These are phyloP conservation scores for Gymnothorax reevesii DNA, from an alignment of 2,797 vertebrate species.

Conservation along the genomic window DNA sequence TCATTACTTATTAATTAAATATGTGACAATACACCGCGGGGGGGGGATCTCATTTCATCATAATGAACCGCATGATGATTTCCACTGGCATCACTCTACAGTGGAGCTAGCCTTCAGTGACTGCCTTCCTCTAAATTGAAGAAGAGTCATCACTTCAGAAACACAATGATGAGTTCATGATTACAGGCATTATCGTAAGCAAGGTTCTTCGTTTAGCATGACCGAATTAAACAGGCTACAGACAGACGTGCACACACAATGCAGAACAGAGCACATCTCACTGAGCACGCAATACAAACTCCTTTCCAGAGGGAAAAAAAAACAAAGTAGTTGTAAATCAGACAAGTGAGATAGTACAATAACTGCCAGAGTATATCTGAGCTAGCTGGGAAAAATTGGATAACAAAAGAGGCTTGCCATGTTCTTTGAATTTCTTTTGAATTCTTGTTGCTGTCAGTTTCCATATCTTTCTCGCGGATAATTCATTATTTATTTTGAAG, in stretches of 20 bases:
- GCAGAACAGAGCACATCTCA: not conserved
- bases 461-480: not conserved
- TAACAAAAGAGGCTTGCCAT: slow-evolving; percentile 11
- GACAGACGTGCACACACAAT: not conserved
- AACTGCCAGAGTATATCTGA: not conserved
- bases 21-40: not conserved
- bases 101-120: not conserved
- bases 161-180: not conserved
- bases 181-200: not conserved
- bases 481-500: slow-evolving; percentile 12
- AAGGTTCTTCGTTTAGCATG: no score
- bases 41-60: not conserved
- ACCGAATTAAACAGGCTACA: not conserved
- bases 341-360: not conserved
- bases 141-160: not conserved
- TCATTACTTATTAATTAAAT: not conserved
- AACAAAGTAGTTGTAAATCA: slow-evolving; percentile 19
- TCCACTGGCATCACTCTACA: not conserved
- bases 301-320: not conserved
- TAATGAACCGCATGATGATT: not conserved
- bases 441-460: not conserved
- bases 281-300: not conserved
- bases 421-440: slow-evolving; percentile 5
- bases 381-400: not conserved
- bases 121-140: not conserved